Percentiles rank a stretch among this genome's conserved stretches.
phyloP scores from a whole-genome alignment of 2,113 vertebrate genomes.

The Myotis lucifugus region DNA sequence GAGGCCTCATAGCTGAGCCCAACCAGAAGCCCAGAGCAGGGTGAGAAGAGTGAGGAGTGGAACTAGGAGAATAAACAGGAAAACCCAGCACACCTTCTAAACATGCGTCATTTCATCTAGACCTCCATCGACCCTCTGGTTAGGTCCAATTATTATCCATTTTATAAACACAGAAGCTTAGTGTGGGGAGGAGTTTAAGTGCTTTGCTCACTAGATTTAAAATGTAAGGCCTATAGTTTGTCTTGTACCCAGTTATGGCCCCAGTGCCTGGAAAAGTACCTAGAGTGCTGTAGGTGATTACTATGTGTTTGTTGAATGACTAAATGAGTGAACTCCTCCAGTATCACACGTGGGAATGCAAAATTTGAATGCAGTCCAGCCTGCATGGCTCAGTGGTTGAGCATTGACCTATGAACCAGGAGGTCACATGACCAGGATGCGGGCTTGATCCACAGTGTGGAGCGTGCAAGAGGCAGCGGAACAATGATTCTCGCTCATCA shows the following conservation, averaged over 20 bases:
- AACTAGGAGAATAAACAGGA: background rate
- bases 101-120: background rate
- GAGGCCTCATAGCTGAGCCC: background rate
- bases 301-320: background rate
- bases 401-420: too few relatives aligned
- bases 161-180: background rate
- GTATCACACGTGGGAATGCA: fast-evolving
- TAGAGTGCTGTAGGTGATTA: background rate
- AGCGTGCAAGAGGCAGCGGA: too few relatives aligned
- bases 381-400: too few relatives aligned
- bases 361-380: background rate
- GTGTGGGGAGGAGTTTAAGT: background rate
- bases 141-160: background rate
- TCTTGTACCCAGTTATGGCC: background rate
- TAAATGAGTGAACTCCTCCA: conserved; percentile 5
- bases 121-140: background rate
- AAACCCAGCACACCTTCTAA: background rate
- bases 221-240: background rate
- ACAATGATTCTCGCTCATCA: too few relatives aligned
- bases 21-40: background rate
- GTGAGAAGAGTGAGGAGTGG: background rate
- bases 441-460: too few relatives aligned
- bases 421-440: too few relatives aligned
- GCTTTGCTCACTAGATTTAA: background rate
- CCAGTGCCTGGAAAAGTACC: conserved; percentile 13